phyloP scores from a whole-genome alignment of 2,888 invertebrate genomes.

The Caenorhabditis afra region DNA sequence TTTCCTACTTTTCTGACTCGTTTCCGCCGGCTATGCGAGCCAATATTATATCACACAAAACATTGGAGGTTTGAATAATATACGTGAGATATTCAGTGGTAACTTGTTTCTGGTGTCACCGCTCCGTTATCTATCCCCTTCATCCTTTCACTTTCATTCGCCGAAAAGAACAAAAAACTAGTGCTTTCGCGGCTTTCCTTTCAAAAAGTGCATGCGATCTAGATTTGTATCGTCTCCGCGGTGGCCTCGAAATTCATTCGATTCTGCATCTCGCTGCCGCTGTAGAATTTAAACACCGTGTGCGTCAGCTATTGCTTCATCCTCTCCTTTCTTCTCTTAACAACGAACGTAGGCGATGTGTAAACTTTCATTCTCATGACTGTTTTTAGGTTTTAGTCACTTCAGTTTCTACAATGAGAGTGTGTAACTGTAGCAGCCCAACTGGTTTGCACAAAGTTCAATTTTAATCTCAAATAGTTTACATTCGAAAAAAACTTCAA shows the following conservation, averaged over 20 bases:
- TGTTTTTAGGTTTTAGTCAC: too few species aligned
- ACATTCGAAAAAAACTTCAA: too few species aligned
- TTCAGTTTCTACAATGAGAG: too few species aligned
- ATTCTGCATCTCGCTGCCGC: background rate
- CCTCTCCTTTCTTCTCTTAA: slow-evolving; percentile 7
- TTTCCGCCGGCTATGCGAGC: slow-evolving; percentile 66
- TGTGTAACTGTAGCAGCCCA: too few species aligned
- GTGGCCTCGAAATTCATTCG: background rate
- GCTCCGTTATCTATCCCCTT: background rate
- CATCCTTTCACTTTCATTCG: slow-evolving; percentile 21
- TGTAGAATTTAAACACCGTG: background rate
- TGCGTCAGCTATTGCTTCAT: background rate
- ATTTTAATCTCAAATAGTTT: too few species aligned
- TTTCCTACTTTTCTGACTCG: too few species aligned
- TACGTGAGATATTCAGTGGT: too few species aligned
- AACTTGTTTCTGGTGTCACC: background rate
- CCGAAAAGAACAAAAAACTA: slow-evolving; percentile 5
- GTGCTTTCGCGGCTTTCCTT: slow-evolving; percentile 8
- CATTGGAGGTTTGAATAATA: background rate
- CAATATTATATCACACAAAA: background rate
- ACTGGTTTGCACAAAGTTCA: too few species aligned
- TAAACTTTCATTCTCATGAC: background rate
- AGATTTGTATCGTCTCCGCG: slow-evolving; percentile 23
- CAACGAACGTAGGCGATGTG: background rate
- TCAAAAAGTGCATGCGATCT: slow-evolving; percentile 48